phyloP scores from a whole-genome alignment of 2,113 vertebrate genomes.

The Xenotilapia longispinis region DNA sequence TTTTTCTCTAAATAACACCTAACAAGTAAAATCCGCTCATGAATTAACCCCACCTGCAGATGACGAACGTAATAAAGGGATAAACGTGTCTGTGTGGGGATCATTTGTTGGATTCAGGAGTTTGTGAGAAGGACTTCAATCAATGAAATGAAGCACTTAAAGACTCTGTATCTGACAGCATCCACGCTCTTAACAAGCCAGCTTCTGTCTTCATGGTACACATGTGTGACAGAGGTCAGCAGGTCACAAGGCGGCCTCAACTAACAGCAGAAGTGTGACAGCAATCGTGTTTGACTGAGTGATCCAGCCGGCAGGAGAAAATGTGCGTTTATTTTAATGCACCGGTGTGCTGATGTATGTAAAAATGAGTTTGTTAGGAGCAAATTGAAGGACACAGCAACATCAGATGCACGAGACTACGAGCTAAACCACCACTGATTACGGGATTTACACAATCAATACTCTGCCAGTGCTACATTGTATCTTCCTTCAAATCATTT shows the following conservation, averaged over 20 bases:
- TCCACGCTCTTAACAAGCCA: not conserved
- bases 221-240: not conserved
- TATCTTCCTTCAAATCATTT: not conserved
- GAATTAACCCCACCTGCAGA: not conserved
- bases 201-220: not conserved
- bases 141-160: not conserved
- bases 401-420: not conserved
- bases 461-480: not conserved
- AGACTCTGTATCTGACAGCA: not conserved
- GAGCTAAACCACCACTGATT: not conserved
- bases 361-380: not conserved
- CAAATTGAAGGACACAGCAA: not conserved
- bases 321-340: not conserved
- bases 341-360: not conserved
- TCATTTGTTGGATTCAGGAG: not conserved
- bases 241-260: not conserved
- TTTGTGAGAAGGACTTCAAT: not conserved
- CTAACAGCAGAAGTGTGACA: not conserved
- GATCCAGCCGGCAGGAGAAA: not conserved
- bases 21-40: not conserved
- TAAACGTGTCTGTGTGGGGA: not conserved
- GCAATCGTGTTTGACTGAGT: not conserved
- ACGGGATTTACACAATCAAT: not conserved
- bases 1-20: not conserved
- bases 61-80: not conserved